These are phyloP conservation scores for Ancistrus triradiatus DNA, from an alignment of 2,113 vertebrate species.

Conservation along the genomic window DNA sequence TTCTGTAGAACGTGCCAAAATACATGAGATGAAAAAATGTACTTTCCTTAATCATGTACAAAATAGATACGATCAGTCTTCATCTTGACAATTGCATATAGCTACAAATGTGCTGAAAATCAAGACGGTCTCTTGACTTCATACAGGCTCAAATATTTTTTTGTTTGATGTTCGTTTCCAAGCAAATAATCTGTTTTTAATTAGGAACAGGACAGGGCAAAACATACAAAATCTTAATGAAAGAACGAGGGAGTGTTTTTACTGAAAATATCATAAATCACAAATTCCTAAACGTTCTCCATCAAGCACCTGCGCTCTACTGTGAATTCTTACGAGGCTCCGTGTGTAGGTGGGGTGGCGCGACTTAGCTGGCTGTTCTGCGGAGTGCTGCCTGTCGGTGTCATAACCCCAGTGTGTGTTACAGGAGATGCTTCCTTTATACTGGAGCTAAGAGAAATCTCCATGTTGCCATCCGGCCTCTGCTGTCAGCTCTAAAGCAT, in stretches of 20 bases:
- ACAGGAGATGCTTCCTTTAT: neutral
- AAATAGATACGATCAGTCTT: neutral
- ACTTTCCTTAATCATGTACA: neutral
- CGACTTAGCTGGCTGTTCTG: too few relatives aligned
- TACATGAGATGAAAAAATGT: slow-evolving; percentile 47
- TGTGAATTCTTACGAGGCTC: slow-evolving; percentile 18
- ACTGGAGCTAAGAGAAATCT: neutral
- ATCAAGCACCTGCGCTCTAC: slow-evolving; percentile 36
- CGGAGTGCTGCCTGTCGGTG: neutral
- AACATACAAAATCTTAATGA: slow-evolving; percentile 31
- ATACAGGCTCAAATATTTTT: slow-evolving; percentile 34
- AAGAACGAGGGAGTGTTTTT: slow-evolving; percentile 30
- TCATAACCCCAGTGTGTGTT: neutral
- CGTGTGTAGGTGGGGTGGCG: neutral
- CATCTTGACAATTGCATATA: slow-evolving; percentile 3
- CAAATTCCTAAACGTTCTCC: slow-evolving; percentile 38
- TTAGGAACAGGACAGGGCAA: slow-evolving; percentile 11
- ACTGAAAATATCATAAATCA: slow-evolving; percentile 27
- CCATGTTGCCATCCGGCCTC: slow-evolving; percentile 8
- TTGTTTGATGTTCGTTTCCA: slow-evolving; percentile 48
- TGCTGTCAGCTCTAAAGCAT: slow-evolving; percentile 6
- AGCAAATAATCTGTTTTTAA: slow-evolving; percentile 36
- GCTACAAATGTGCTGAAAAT: slow-evolving; percentile 12
- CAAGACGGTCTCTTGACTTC: slow-evolving; percentile 21
- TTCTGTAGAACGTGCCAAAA: neutral